Conservation (phyloP, 2,888 invertebrate species). For the Microchrysa polita region DNA sequence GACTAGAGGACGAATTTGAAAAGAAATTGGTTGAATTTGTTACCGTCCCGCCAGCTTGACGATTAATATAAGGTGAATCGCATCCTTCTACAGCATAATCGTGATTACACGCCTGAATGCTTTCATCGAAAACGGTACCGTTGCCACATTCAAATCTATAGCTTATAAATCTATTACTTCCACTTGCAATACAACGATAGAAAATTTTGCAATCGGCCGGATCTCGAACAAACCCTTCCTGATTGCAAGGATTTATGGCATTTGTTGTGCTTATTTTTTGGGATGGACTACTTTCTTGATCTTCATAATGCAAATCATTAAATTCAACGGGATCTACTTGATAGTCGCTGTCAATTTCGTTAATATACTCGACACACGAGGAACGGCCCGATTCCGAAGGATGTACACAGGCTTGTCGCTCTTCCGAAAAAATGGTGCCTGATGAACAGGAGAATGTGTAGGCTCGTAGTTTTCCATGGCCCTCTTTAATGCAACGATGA, state of each 20-base stretch:
- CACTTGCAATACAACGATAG: slow-evolving; percentile 77
- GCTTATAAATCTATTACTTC: slow-evolving; percentile 69
- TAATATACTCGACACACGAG: slow-evolving; percentile 70
- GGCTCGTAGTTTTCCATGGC: slow-evolving; percentile 67
- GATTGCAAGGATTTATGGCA: slow-evolving; percentile 52
- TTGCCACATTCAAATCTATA: slow-evolving; percentile 78
- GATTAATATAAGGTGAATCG: slow-evolving; percentile 48
- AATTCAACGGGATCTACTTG: slow-evolving; percentile 41
- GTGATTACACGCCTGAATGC: slow-evolving; percentile 76
- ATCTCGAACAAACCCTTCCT: slow-evolving; percentile 78
- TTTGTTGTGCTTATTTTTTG: slow-evolving; percentile 46
- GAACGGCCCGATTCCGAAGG: slow-evolving; percentile 73
- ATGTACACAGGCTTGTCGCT: slow-evolving; percentile 75
- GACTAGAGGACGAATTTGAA: slow-evolving; percentile 15
- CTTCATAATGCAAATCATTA: slow-evolving; percentile 26
- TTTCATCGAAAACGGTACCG: slow-evolving; percentile 81
- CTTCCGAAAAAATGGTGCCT: slow-evolving; percentile 79
- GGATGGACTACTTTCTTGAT: slow-evolving; percentile 44
- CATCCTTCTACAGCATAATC: slow-evolving; percentile 70
- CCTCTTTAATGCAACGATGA: slow-evolving; percentile 77
- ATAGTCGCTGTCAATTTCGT: slow-evolving; percentile 56
- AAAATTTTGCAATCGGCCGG: slow-evolving; percentile 76
- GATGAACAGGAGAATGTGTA: slow-evolving; percentile 78
- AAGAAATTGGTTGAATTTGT: slow-evolving; percentile 20
- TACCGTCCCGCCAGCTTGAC: slow-evolving; percentile 9